These are phyloP conservation scores for Drosophila trapezifrons DNA, from an alignment of 1,140 invertebrate species.

Conservation along the genomic window DNA sequence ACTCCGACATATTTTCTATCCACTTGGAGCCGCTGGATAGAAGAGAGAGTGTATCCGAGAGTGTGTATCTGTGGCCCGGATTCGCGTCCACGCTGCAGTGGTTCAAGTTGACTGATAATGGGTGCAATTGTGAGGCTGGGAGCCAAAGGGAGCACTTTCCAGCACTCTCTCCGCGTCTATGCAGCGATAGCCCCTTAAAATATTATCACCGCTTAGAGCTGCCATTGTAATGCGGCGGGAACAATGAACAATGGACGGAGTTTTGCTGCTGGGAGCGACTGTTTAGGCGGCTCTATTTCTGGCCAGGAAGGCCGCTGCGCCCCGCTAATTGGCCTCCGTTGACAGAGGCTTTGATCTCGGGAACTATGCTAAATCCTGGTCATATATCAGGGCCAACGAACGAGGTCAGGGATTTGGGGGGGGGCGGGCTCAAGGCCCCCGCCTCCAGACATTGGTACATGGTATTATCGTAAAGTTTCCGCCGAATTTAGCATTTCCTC, in stretches of 20 bases:
- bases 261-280: conserved; percentile 27
- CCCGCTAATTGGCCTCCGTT: conserved; percentile 50
- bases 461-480: conserved; percentile 50
- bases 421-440: too few relatives aligned
- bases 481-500: conserved; percentile 61
- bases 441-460: conserved; percentile 6
- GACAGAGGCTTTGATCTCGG: conserved; percentile 34
- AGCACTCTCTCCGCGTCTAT: conserved; percentile 22
- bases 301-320: conserved; percentile 17
- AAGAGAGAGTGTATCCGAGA: conserved; percentile 2
- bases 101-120: conserved; percentile 50
- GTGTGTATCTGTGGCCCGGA: conserved; percentile 24
- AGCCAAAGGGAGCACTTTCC: conserved; percentile 11
- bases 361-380: conserved; percentile 29
- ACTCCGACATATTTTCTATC: conserved; percentile 25
- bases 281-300: conserved; percentile 21
- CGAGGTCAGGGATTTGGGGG: conserved; percentile 31
- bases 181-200: conserved; percentile 29
- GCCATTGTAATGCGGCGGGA: conserved; percentile 26
- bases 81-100: conserved; percentile 20
- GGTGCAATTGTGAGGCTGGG: conserved; percentile 19
- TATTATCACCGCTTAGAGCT: conserved; percentile 41
- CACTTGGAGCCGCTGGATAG: conserved; percentile 16
- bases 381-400: conserved; percentile 13
- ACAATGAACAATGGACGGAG: conserved; percentile 60